Evolutionary conservation across 1,140 invertebrate genomes (phyloP).

Genomic region (Hyles vespertilio): DNA sequence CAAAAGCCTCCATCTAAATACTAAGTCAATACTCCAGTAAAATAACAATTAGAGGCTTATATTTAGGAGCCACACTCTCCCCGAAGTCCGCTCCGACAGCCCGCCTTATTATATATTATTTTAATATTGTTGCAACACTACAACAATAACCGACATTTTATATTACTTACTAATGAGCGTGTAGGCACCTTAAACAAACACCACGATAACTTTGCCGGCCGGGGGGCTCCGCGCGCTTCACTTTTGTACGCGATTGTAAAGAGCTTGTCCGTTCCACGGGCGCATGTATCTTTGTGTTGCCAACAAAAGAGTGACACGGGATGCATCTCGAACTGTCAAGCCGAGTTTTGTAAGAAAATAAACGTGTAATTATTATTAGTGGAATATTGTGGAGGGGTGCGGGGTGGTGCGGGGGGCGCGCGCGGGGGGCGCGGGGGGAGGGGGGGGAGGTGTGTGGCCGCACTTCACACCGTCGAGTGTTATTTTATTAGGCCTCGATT

Average conservation of each 20-base stretch:
- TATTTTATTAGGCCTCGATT: constrained; percentile 11
- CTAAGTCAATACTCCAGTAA: no score
- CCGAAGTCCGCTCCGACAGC: constrained; percentile 21
- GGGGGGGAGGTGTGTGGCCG: constrained; percentile 4
- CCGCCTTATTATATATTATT: constrained; percentile 60
- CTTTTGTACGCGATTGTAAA: no score
- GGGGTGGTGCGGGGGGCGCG: constrained; percentile 3
- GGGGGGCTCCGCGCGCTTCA: no score
- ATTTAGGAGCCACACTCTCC: no score
- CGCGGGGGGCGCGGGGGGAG: background rate
- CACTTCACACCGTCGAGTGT: constrained; percentile 9
- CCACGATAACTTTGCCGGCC: constrained; percentile 14
- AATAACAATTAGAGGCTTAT: no score
- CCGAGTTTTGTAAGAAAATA: constrained; percentile 30
- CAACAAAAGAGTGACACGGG: constrained; percentile 16
- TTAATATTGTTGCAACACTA: constrained; percentile 56
- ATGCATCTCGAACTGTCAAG: constrained; percentile 27
- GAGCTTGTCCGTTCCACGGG: no score
- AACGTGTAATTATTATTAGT: constrained; percentile 35
- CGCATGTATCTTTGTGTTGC: no score
- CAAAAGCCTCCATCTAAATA: no score
- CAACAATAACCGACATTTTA: constrained; percentile 35
- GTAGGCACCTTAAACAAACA: constrained; percentile 45
- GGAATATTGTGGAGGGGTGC: constrained; percentile 27
- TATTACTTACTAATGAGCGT: constrained; percentile 55